These are phyloP conservation scores for Ariopsis seemanni DNA, from an alignment of 2,113 vertebrate genomes.

Conservation along the genomic window DNA sequence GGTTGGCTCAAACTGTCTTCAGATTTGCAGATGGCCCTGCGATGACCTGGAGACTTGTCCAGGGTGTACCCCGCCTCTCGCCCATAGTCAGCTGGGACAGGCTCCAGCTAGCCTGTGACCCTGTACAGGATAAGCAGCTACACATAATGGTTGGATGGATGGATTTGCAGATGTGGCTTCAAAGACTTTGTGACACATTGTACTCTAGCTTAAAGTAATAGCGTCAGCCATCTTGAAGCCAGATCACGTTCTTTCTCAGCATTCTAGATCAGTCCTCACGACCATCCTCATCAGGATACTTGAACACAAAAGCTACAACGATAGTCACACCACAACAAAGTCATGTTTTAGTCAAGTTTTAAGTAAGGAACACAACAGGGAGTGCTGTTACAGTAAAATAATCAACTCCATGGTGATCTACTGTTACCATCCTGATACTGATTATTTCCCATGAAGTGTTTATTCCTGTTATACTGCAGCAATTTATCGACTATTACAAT, in stretches of 20 bases:
- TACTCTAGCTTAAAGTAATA: background rate
- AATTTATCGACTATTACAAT: too few relatives aligned
- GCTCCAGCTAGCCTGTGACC: too few relatives aligned
- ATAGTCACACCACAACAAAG: background rate
- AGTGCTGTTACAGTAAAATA: background rate
- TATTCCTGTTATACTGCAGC: background rate
- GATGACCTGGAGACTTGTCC: too few relatives aligned
- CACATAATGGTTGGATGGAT: too few relatives aligned
- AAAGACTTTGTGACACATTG: background rate
- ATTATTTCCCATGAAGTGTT: background rate
- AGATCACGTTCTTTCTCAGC: too few relatives aligned
- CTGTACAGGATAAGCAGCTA: too few relatives aligned
- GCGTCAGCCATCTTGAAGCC: background rate
- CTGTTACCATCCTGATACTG: too few relatives aligned
- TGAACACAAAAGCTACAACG: background rate
- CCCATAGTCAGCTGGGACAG: too few relatives aligned
- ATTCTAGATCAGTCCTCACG: too few relatives aligned
- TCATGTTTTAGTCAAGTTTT: background rate
- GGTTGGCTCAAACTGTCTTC: background rate
- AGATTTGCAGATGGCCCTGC: background rate
- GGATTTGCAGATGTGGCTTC: background rate
- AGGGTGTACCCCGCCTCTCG: too few relatives aligned
- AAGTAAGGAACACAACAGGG: background rate
- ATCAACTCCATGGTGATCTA: background rate
- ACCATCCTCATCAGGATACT: background rate